Conservation (phyloP, 2,888 invertebrate genomes). For the Neoaliturus tenellus region DNA sequence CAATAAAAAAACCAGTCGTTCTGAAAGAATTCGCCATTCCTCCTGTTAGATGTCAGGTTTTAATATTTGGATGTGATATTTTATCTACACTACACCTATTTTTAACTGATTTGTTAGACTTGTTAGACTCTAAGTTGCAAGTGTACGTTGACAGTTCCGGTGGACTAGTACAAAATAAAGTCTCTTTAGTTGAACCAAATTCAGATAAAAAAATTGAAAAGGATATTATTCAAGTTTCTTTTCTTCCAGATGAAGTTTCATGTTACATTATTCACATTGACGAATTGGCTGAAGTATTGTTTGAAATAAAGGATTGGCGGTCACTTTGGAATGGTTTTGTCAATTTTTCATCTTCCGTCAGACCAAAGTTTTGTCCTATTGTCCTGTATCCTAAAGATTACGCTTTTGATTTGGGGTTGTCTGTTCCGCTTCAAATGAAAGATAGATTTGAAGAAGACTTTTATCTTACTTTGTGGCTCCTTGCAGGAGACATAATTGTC, state of each 20-base stretch:
- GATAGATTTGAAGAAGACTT: slow-evolving; percentile 67
- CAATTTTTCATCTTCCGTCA: neutral
- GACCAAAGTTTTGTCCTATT: slow-evolving; percentile 17
- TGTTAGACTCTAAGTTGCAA: neutral
- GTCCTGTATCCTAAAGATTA: slow-evolving; percentile 67
- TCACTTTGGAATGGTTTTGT: slow-evolving; percentile 54
- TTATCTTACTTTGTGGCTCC: slow-evolving; percentile 69
- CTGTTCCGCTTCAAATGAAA: slow-evolving; percentile 54
- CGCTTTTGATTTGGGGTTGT: slow-evolving; percentile 71
- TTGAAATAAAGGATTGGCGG: slow-evolving; percentile 56
- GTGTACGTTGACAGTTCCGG: neutral
- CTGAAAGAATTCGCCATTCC: slow-evolving; percentile 14
- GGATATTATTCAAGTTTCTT: neutral
- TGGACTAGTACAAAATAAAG: neutral
- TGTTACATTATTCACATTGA: slow-evolving; percentile 45
- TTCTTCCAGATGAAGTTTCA: neutral
- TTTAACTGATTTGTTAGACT: neutral
- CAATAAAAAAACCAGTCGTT: neutral
- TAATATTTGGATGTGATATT: slow-evolving; percentile 4
- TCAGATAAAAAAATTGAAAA: neutral
- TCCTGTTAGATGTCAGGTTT: neutral
- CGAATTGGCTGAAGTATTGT: slow-evolving; percentile 51
- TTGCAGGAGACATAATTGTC: slow-evolving; percentile 70
- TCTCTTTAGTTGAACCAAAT: neutral
- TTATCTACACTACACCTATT: neutral